Evolutionary conservation across 2,888 invertebrate genomes (phyloP).

Genomic region (Branchipolynoe longqiensis): DNA sequence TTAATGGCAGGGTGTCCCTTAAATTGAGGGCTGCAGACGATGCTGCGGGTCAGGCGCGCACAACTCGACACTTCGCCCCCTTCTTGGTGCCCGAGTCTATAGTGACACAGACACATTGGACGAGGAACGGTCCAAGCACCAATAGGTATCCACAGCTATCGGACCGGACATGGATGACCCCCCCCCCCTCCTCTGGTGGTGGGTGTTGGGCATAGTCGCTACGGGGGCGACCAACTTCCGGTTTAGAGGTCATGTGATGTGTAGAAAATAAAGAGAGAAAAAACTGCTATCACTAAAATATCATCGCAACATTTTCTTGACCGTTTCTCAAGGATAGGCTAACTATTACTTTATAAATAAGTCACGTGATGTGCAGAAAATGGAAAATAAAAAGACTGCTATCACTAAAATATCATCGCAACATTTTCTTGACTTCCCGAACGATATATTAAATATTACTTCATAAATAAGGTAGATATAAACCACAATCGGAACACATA

Average conservation of each 20-base stretch:
- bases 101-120: slow-evolving; percentile 44
- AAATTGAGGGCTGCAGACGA: no score
- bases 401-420: slow-evolving; percentile 44
- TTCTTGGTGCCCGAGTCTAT: no score
- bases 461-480: no score
- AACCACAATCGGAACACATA: no score
- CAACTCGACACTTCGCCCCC: no score
- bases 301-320: background rate
- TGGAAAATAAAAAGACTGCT: slow-evolving; percentile 13
- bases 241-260: slow-evolving; percentile 44
- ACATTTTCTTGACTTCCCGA: background rate
- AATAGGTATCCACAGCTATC: slow-evolving; percentile 46
- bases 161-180: slow-evolving; percentile 17
- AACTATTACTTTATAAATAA: no score
- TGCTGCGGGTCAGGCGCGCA: no score
- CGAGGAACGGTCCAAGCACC: slow-evolving; percentile 29
- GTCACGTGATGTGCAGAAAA: slow-evolving; percentile 49
- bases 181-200: background rate
- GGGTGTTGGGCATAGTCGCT: no score
- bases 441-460: no score
- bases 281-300: slow-evolving; percentile 37
- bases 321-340: no score
- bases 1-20: no score
- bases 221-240: slow-evolving; percentile 18
- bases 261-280: slow-evolving; percentile 46